Evolutionary conservation across 1,140 invertebrate genomes (phyloP).

Genomic region (Bombyx mandarina): DNA sequence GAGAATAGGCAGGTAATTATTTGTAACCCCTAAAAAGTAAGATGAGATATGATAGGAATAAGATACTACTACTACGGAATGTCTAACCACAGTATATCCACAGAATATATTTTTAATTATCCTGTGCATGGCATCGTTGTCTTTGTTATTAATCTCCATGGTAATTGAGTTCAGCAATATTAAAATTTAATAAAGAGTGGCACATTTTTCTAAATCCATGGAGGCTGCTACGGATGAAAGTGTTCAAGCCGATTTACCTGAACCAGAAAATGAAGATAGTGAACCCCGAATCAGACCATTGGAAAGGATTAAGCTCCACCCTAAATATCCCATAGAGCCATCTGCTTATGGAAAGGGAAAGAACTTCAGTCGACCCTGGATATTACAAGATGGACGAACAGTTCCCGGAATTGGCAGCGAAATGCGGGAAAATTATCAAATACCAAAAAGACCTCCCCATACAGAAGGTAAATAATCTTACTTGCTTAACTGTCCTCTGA

Average conservation of each 20-base stretch:
- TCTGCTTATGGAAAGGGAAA: conserved; percentile 57
- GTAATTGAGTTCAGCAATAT: too few species aligned
- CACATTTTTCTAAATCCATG: too few species aligned
- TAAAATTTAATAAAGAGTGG: too few species aligned
- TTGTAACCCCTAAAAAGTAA: too few species aligned
- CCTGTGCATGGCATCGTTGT: too few species aligned
- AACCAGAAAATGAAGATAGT: conserved; percentile 32
- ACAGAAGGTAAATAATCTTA: conserved; percentile 28
- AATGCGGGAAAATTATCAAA: conserved; percentile 43
- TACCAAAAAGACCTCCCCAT: conserved; percentile 38
- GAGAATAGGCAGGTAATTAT: too few species aligned
- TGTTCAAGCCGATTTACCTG: conserved; percentile 50
- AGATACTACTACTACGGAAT: too few species aligned
- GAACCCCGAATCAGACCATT: conserved; percentile 46
- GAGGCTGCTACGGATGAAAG: conserved; percentile 19
- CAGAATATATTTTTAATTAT: too few species aligned
- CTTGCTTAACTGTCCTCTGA: background rate
- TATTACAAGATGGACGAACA: conserved; percentile 52
- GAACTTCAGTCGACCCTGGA: conserved; percentile 54
- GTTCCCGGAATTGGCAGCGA: conserved; percentile 42
- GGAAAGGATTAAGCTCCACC: conserved; percentile 49
- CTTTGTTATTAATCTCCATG: too few species aligned
- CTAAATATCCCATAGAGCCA: conserved; percentile 51
- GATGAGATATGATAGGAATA: too few species aligned
- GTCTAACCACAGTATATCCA: too few species aligned